Evolutionary conservation across 2,888 invertebrate species (phyloP).

Genomic region (Tetramorium bicarinatum): DNA sequence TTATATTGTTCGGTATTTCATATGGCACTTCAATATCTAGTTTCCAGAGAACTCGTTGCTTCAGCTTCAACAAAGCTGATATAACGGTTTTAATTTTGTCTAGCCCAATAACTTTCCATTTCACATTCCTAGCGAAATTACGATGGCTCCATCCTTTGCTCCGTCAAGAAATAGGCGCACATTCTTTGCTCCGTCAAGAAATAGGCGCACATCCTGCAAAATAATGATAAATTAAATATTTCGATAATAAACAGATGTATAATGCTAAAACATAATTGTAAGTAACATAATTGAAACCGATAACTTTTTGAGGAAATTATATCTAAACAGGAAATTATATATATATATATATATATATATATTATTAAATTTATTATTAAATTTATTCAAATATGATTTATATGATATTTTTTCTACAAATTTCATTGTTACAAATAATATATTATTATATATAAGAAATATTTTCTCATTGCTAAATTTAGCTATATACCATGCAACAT

Average conservation of each 20-base stretch:
- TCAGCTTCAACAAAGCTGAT: slow-evolving; percentile 42
- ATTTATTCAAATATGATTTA: too few species aligned
- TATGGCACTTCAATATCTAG: slow-evolving; percentile 45
- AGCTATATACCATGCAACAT: not conserved
- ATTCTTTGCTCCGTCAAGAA: too few species aligned
- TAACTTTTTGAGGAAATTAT: too few species aligned
- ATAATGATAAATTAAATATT: not conserved
- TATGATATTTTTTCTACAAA: too few species aligned
- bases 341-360: too few species aligned
- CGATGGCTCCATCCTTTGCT: not conserved
- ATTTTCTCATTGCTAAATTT: not conserved
- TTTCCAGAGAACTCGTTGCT: slow-evolving; percentile 69
- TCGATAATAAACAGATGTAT: not conserved
- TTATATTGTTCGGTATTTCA: not conserved
- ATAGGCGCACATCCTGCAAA: slow-evolving; percentile 8
- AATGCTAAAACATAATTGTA: too few species aligned
- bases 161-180: slow-evolving; percentile 27
- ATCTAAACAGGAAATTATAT: too few species aligned
- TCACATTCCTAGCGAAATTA: slow-evolving; percentile 34
- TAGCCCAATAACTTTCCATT: not conserved
- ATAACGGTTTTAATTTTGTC: not conserved
- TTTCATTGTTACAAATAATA: too few species aligned
- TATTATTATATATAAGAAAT: not conserved
- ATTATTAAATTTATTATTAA: too few species aligned
- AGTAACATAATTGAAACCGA: too few species aligned